Evolutionary conservation across 1,140 invertebrate species (phyloP).

Genomic region (Dryas iulia): DNA sequence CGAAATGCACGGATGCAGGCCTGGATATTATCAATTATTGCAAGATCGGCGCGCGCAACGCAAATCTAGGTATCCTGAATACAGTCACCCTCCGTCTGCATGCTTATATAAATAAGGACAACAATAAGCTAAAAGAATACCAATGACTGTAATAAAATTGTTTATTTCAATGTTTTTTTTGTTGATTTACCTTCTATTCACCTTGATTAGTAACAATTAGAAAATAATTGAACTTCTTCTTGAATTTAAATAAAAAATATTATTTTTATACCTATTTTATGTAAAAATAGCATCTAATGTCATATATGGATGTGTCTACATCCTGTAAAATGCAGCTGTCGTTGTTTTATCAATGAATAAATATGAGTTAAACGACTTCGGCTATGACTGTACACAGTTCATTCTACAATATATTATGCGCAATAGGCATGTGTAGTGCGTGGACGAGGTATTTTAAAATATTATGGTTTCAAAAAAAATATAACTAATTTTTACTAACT

Average conservation of each 20-base stretch:
- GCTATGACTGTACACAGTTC: background rate
- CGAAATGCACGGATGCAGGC: constrained; percentile 15
- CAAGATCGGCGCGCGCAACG: constrained; percentile 12
- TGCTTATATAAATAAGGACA: background rate
- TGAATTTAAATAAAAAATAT: background rate
- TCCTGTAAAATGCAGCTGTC: constrained; percentile 3
- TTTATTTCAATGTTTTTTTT: background rate
- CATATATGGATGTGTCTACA: background rate
- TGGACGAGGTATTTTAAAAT: background rate
- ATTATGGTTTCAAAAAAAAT: background rate
- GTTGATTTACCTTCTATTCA: background rate
- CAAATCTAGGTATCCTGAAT: constrained; percentile 16
- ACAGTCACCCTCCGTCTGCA: background rate
- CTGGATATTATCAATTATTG: constrained; percentile 13
- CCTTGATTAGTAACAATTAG: background rate
- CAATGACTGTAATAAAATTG: background rate
- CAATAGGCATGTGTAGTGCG: background rate
- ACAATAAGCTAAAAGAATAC: background rate
- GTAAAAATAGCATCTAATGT: background rate
- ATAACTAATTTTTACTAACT: background rate
- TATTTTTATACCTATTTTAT: background rate
- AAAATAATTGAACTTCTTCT: background rate
- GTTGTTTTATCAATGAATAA: constrained; percentile 1
- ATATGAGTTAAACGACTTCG: background rate
- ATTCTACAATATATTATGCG: background rate